phyloP scores from a whole-genome alignment of 2,888 invertebrate species.

The Pseudolycoriella hygida region DNA sequence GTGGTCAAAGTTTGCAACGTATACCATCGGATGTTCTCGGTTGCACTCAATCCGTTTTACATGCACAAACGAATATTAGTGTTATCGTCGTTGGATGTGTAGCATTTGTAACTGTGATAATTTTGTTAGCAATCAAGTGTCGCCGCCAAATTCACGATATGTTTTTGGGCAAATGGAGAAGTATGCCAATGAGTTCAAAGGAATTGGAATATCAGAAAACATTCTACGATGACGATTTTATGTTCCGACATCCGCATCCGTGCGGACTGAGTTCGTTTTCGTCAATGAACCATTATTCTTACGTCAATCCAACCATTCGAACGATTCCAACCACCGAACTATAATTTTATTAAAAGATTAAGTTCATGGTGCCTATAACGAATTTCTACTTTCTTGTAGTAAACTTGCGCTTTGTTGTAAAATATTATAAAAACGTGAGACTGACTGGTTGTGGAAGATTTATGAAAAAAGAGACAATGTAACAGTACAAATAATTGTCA shows the following conservation, averaged over 20 bases:
- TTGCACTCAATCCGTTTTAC: constrained; percentile 61
- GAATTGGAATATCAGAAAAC: constrained; percentile 83
- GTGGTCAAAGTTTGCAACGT: constrained; percentile 46
- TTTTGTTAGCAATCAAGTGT: constrained; percentile 59
- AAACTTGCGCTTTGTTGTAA: too few species aligned
- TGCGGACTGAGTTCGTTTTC: constrained; percentile 24
- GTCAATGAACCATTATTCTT: too few species aligned
- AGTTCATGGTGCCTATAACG: too few species aligned
- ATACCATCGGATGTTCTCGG: constrained; percentile 62
- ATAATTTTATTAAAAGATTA: too few species aligned
- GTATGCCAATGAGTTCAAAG: constrained; percentile 38
- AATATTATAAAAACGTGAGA: too few species aligned
- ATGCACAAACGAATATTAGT: constrained; percentile 63
- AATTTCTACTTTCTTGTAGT: too few species aligned
- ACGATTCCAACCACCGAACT: too few species aligned
- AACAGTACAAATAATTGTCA: too few species aligned
- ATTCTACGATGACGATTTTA: constrained; percentile 71
- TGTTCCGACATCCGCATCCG: constrained; percentile 25
- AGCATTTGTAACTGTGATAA: constrained; percentile 50
- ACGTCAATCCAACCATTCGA: too few species aligned
- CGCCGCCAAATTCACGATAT: constrained; percentile 62
- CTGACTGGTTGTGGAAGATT: too few species aligned
- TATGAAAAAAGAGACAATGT: too few species aligned
- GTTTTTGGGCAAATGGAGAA: constrained; percentile 44
- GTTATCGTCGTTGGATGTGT: constrained; percentile 57